Conservation (phyloP, 1,140 invertebrate genomes). For the Sarcophaga bullata region DNA sequence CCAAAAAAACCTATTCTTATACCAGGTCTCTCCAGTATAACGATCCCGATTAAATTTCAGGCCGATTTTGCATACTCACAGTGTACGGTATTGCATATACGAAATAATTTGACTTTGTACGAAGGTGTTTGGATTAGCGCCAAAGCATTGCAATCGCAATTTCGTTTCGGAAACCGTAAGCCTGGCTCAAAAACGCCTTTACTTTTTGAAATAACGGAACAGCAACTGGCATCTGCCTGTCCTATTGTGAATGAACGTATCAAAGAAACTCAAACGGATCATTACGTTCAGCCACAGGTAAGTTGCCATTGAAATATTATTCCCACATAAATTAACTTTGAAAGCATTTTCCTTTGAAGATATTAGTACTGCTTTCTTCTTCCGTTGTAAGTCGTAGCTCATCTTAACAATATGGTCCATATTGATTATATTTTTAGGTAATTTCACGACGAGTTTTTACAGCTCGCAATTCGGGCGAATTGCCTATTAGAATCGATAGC, state of each 20-base stretch:
- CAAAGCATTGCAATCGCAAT: conserved; percentile 83
- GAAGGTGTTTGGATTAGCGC: conserved; percentile 86
- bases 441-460: conserved; percentile 79
- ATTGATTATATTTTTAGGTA: conserved; percentile 67
- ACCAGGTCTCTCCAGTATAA: conserved; percentile 57
- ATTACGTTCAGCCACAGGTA: conserved; percentile 37
- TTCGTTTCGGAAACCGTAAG: conserved; percentile 90
- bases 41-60: conserved; percentile 62
- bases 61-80: conserved; percentile 60
- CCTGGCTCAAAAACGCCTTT: conserved; percentile 80
- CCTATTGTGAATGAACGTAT: conserved; percentile 64
- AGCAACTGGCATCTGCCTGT: conserved; percentile 82
- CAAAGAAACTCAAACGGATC: conserved; percentile 54
- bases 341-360: too few species aligned
- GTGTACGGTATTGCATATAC: conserved; percentile 66
- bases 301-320: not conserved
- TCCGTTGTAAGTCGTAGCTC: too few species aligned
- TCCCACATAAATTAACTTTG: too few species aligned
- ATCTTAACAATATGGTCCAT: not conserved
- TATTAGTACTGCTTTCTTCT: too few species aligned
- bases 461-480: conserved; percentile 88
- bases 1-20: conserved; percentile 49
- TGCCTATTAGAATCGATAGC: conserved; percentile 79
- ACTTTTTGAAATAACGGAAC: conserved; percentile 85
- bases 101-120: conserved; percentile 94